Base-by-base conservation (phyloP, 2,113 vertebrate genomes). In the Thryonomys swinderianus region DNA sequence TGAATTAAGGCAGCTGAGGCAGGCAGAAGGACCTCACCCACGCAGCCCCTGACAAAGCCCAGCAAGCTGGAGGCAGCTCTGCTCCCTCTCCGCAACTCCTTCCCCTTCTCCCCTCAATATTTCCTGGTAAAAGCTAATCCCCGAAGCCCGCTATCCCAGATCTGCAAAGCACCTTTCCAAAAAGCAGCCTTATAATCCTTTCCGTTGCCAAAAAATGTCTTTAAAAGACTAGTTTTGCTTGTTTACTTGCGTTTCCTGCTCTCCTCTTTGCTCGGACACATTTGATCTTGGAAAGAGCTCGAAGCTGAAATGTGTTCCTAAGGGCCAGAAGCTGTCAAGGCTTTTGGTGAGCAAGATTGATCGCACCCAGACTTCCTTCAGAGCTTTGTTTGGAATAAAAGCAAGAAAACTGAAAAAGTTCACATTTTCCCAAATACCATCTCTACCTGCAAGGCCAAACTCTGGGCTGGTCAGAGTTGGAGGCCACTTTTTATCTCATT, bases 351-450 rank as follows among this genome's bases (percentile, higher is more conserved):
- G 98, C 98, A 99, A 99, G 99, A 99, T 99, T 99, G 99, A 99
- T 99, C 99, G 96, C 98, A 96, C 98, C 88, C 99, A 99, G 99
- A 98, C 98, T 99, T 99, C 98, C 98, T 98, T 98, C 98, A 98
- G 99, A 98, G 99, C 99, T 99, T 99, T 99, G 99, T 99, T 99
- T 99, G 99, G 99, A 99, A 99, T 99, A 99, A 98, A 99, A 99
- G 99, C 99, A 99, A 99, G 99, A 99, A 99, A 99, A 99, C 98
- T 98, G 98, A 98, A 97, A 98, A 98, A 97, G 95, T 96, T 97
- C 96, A 97, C 97, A 98, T 98, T 98, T 98, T 98, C 97, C 97
- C 98, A 96, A 96, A 97, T 98, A 98, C 97, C 97, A 98, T 98
- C 98, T 98, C 98, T 98, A 98, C 98, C 98, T 98, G 97, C 98